phyloP scores from a whole-genome alignment of 2,797 vertebrate species.

The Columba guinea region DNA sequence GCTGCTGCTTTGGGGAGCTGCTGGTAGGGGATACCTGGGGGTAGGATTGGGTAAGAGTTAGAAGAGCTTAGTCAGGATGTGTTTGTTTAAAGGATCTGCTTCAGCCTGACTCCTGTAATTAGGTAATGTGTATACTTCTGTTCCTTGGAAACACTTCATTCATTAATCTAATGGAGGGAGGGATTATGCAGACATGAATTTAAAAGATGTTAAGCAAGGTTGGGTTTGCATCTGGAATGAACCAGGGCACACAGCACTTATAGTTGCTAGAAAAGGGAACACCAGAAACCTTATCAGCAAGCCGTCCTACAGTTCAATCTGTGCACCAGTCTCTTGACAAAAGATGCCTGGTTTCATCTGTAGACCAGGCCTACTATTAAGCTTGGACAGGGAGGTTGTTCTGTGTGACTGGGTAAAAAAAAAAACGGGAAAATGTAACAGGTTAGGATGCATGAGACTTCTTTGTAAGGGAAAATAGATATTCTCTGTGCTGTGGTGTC shows the following conservation, averaged over 20 bases:
- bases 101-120: constrained; percentile 49
- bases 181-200: constrained; percentile 1
- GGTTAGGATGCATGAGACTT: not conserved
- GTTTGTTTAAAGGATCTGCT: constrained; percentile 49
- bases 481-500: not conserved
- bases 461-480: not conserved
- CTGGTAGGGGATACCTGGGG: not conserved
- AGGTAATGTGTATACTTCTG: constrained; percentile 6
- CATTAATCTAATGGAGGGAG: constrained; percentile 16
- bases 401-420: not conserved
- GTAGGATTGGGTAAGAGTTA: not conserved
- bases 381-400: not conserved
- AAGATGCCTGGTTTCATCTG: not conserved
- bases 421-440: not conserved
- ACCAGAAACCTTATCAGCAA: not conserved
- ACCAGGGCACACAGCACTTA: not conserved
- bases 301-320: not conserved
- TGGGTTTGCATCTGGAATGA: not conserved
- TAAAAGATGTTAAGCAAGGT: not conserved
- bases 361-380: not conserved
- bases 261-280: not conserved
- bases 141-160: constrained; percentile 47
- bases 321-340: not conserved
- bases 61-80: constrained; percentile 46
- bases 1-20: not conserved